phyloP scores from a whole-genome alignment of 2,888 invertebrate genomes.

The Spodoptera picta region DNA sequence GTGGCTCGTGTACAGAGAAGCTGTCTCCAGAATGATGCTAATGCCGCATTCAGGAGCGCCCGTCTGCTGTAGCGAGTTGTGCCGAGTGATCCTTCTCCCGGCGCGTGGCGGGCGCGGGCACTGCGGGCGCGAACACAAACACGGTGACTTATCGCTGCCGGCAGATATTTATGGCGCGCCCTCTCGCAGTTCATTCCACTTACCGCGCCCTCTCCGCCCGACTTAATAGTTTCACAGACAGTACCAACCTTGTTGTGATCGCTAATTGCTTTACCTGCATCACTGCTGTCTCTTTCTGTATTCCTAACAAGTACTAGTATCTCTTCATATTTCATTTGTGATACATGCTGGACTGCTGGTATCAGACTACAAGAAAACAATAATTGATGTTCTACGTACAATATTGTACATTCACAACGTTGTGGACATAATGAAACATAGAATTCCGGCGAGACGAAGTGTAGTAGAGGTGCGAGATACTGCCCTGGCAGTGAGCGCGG shows the following conservation, averaged over 20 bases:
- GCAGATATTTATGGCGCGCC: slow-evolving; percentile 30
- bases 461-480: slow-evolving; percentile 25
- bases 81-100: background rate
- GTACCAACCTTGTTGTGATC: slow-evolving; percentile 35
- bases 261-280: slow-evolving; percentile 45
- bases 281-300: slow-evolving; percentile 26
- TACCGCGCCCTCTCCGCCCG: slow-evolving; percentile 23
- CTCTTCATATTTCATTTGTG: background rate
- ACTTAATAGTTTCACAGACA: slow-evolving; percentile 37
- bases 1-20: no score
- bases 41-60: no score
- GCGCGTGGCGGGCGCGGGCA: background rate
- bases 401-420: slow-evolving; percentile 19
- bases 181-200: slow-evolving; percentile 41
- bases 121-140: slow-evolving; percentile 28
- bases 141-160: slow-evolving; percentile 37
- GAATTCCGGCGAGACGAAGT: slow-evolving; percentile 29
- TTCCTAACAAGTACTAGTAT: slow-evolving; percentile 9
- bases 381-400: slow-evolving; percentile 11
- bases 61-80: background rate
- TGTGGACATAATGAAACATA: slow-evolving; percentile 32
- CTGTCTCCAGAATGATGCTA: no score
- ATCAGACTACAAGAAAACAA: background rate
- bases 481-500: background rate
- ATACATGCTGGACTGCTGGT: no score